Base-by-base conservation (phyloP, 2,113 vertebrate species). In the Jaculus jaculus region DNA sequence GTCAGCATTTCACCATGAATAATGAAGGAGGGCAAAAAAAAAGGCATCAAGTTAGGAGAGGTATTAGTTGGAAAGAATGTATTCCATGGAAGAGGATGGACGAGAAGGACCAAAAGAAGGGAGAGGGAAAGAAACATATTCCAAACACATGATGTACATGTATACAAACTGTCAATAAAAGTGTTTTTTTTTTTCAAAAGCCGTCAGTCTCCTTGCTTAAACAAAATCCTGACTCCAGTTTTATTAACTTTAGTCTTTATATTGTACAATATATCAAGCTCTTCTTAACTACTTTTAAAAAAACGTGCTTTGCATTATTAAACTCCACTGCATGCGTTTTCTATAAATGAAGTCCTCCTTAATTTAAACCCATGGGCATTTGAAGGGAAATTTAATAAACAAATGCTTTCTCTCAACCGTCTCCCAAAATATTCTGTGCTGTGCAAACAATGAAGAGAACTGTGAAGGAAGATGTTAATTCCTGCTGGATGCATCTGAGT, bases 301-400 rank as follows among this genome's bases (percentile, higher is more conserved):
- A 7, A 26, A 68, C 89, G 66, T 78, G 68, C 17, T 93, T 92
- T 93, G 75, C 89, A 83, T 86, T 88, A 66, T 78, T 34, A 90
- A 95, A 92, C 61, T 16, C 84, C 34, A 34, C 63, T 21, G 24
- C 42, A 32, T 87, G 66, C 20, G n/a, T 87, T 95, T 84, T 74
- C 71, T 84, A 82, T 92, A 73, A 95, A 86, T 81, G 88, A 78
- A 68, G 37, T 88, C 47, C 75, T 92, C 65, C 79, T 90, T 85
- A 83, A 96, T 91, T 92, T 71, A 94, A 95, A 83, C 68, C 68
- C 73, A 89, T 11, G 42, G 39, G 69, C 63, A 69, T 92, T 87
- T 92, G 54, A 78, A 89, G 73, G 47, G 80, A 96, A 94, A 91
- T 72, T 42, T 83, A 89, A 94, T 93, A 91, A 95, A 89, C 83